Base-by-base conservation (phyloP, 2,113 vertebrate species). In the Rhynchopsitta pachyrhyncha region DNA sequence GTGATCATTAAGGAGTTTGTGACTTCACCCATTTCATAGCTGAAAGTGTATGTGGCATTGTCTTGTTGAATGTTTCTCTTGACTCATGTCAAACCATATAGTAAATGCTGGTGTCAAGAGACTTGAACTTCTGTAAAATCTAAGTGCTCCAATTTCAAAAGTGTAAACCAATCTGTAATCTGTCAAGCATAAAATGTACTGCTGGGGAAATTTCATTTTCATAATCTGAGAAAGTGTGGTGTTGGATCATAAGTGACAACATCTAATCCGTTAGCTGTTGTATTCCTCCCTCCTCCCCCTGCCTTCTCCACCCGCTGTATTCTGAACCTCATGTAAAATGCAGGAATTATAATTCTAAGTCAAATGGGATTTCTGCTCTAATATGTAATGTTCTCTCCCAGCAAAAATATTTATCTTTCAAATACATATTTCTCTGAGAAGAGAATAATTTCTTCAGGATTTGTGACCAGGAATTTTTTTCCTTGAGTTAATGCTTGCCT, bases 141-240 rank as follows among this genome's bases (percentile, higher is more conserved):
- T 0, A 7, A 82, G 74, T 68, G 79, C 80, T 79, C 33, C 82
- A 27, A 3, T 90, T 90, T 64, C 78, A 53, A 86, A 85, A 73
- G 80, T 76, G 88, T 88, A 96, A 97, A 94, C 64, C 3, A 41
- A 90, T 97, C 73, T 93, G 76, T 93, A 92, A 70, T 95, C 95
- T 86, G 74, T 97, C 95, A 97, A 68, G 93, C 87, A 77, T 92
- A 87, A 97, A 97, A 97, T 88, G 95, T 96, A 46, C 81, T 89
- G 53, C 80, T 96, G 79, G 86, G 82, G 93, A 91, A 96, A 88
- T 64, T 79, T 84, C 60, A 79, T 97, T 97, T 97, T 96, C 89
- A 93, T 97, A 97, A 97, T 97, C 82, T 70, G 79, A 95, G 93
- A 67, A 83, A 62, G 67, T 87, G 52, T 68, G 90, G 46, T 76